These are phyloP conservation scores for Bubo bubo DNA, from an alignment of 2,113 vertebrate genomes.

Conservation along the genomic window DNA sequence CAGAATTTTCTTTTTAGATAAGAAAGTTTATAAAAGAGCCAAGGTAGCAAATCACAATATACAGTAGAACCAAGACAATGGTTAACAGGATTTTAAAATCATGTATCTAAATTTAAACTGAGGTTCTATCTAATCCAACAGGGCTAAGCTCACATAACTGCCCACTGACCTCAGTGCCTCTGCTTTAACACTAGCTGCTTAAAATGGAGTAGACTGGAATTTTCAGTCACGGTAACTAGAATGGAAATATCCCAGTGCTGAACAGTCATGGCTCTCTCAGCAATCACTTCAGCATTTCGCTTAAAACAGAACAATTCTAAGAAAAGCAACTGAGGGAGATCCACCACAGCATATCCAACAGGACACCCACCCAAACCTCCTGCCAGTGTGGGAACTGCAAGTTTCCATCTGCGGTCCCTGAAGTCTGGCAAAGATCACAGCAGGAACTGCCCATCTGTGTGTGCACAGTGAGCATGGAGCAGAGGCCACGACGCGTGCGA, in stretches of 20 bases:
- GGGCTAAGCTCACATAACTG: background rate
- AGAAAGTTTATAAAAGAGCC: background rate
- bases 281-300: background rate
- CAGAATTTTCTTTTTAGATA: background rate
- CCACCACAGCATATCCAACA: background rate
- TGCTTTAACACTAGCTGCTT: background rate
- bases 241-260: background rate
- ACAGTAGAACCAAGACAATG: background rate
- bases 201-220: slow-evolving; percentile 10
- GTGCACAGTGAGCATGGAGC: background rate
- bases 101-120: background rate
- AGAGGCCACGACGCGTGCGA: background rate
- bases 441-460: background rate
- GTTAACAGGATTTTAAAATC: background rate
- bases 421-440: background rate
- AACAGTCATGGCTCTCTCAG: background rate
- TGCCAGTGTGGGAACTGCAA: background rate
- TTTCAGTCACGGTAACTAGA: background rate
- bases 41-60: background rate
- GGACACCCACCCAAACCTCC: background rate
- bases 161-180: background rate
- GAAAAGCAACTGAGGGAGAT: background rate
- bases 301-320: background rate
- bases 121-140: background rate
- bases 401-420: background rate